Evolutionary conservation across 2,888 invertebrate species (phyloP), one percentile per base, ranked within the genome.

Genomic region (Ochropleura plecta): DNA sequence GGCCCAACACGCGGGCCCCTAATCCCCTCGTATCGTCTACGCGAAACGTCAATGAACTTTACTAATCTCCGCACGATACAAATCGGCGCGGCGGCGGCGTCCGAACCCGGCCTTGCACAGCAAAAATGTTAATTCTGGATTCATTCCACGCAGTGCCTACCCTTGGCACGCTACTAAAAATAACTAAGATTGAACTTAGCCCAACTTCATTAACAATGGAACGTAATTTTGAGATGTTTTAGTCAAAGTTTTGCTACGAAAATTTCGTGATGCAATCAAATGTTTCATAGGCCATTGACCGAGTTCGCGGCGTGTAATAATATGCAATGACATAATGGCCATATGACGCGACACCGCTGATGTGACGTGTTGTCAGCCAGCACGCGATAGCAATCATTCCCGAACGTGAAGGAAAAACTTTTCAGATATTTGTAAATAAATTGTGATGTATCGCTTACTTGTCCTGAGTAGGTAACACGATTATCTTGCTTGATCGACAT

Each of bases 1-100:
- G 89, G 88, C 78, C 73, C 87, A 87, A 76, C 78, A 83, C 79
- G 83, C 83, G 84, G 85, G 88, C 88, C 84, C 88, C 88, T 86
- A 90, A 91, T 89, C 92, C 92, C 93, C 91, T 92, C 90, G 82
- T 79, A 87, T 88, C 89, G 91, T 93, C 93, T 93, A 92, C 91
- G 89, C 88, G 87, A 92, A 93, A 94, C 93, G 96, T 96, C 96
- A 96, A 95, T 94, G 96, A 96, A 95, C 96, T 92, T 90, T 85
- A 88, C 89, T 94, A 94, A 95, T 94, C 93, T 93, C 92, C 86
- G 89, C 86, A 87, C 91, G 90, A 92, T 91, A 92, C 93, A 93
- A 92, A 92, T 89, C 91, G 89, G 91, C 90, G 89, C 91, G 89
- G 91, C 90, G 89, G 90, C 91, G 89, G 89, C 90, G 91, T 85